Evolutionary conservation across 1,140 invertebrate species (phyloP).

Genomic region (Gonatopus flavifemur): DNA sequence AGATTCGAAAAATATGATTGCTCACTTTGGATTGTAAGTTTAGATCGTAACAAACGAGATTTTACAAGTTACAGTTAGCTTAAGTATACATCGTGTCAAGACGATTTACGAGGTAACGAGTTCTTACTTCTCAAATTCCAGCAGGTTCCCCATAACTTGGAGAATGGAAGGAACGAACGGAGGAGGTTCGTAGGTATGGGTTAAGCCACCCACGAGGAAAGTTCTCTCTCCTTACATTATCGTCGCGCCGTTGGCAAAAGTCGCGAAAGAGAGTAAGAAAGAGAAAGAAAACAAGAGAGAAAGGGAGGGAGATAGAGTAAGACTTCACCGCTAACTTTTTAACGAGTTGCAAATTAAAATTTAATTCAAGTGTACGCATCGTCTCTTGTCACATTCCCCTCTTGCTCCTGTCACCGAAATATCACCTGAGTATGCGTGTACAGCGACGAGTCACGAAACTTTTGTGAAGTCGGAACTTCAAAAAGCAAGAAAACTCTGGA

Average conservation of each 20-base stretch:
- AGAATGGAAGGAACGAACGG: background rate
- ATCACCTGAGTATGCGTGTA: too few relatives aligned
- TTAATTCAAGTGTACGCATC: constrained; percentile 28
- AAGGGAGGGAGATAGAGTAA: too few relatives aligned
- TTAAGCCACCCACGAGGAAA: constrained; percentile 17
- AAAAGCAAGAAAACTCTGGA: background rate
- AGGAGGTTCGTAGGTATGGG: background rate
- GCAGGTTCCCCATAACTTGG: constrained; percentile 13
- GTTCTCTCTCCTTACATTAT: constrained; percentile 28
- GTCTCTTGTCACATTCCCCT: too few relatives aligned
- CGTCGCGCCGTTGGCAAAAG: constrained; percentile 11
- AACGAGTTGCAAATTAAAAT: constrained; percentile 47
- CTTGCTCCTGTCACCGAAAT: too few relatives aligned
- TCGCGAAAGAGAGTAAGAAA: background rate
- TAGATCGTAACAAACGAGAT: too few relatives aligned
- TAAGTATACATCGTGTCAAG: too few relatives aligned
- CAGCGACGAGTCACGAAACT: background rate
- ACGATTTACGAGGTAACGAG: constrained; percentile 19
- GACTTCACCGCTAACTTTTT: constrained; percentile 41
- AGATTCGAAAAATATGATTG: too few relatives aligned
- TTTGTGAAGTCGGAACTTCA: background rate
- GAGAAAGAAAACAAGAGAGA: too few relatives aligned
- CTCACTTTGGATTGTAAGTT: too few relatives aligned
- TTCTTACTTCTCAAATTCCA: constrained; percentile 21
- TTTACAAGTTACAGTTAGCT: too few relatives aligned